Evolutionary conservation across 2,797 vertebrate genomes (phyloP).

Genomic region (Macropodus opercularis): DNA sequence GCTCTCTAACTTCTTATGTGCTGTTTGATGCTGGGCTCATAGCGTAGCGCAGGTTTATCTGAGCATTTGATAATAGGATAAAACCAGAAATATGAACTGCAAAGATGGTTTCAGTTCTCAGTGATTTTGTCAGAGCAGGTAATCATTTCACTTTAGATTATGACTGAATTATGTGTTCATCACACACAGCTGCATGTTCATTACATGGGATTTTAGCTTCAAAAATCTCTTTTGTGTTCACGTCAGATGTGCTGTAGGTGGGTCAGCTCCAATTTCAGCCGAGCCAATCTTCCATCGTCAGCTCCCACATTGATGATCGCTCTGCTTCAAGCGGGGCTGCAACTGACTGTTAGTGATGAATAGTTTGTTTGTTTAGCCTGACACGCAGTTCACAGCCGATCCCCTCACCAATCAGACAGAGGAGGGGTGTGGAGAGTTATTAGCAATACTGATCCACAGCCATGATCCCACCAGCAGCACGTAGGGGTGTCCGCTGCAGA

Average conservation of each 20-base stretch:
- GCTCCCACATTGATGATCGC: background rate
- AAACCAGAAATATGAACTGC: background rate
- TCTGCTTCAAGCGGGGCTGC: too few species aligned
- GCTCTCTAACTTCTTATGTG: background rate
- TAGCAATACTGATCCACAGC: constrained; percentile 73
- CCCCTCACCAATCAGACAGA: constrained; percentile 44
- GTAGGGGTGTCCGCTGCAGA: too few species aligned
- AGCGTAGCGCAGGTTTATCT: background rate
- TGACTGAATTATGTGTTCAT: background rate
- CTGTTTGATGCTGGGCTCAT: background rate
- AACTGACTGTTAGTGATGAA: background rate
- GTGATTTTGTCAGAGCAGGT: too few species aligned
- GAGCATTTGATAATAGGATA: background rate
- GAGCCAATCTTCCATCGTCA: background rate
- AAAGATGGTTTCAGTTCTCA: too few species aligned
- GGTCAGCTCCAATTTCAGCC: background rate
- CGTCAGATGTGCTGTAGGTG: background rate
- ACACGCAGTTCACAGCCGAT: background rate
- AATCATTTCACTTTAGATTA: too few species aligned
- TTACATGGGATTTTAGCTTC: background rate
- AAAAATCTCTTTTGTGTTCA: background rate
- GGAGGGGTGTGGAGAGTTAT: constrained; percentile 58
- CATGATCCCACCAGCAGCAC: constrained; percentile 83
- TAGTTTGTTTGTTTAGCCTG: background rate
- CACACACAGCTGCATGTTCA: background rate